phyloP scores from a whole-genome alignment of 2,113 vertebrate genomes.

The Cryptotis parvus region DNA sequence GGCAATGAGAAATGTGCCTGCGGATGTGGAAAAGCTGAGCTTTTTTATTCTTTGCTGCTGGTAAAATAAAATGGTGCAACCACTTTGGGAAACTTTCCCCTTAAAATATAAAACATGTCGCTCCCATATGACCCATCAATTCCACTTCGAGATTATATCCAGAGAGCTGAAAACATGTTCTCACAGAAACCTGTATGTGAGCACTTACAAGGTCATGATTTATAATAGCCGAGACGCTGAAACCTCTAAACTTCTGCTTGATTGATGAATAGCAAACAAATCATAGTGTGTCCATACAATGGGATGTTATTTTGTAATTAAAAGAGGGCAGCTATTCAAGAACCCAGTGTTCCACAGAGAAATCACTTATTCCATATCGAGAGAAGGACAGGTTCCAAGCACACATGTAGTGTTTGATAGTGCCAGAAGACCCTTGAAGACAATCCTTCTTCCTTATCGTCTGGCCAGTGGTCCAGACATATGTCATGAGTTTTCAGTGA shows the following conservation, averaged over 20 bases:
- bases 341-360: not conserved
- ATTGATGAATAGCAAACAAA: slow-evolving; percentile 8
- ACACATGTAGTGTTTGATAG: not conserved
- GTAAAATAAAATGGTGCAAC: not conserved
- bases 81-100: not conserved
- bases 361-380: not conserved
- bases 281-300: not conserved
- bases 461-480: not conserved
- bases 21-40: not conserved
- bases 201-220: not conserved
- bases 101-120: not conserved
- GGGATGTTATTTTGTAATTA: not conserved
- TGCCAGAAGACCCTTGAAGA: not conserved
- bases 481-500: not conserved
- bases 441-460: not conserved
- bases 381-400: not conserved
- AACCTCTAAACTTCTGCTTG: not conserved
- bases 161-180: slow-evolving; percentile 15
- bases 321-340: not conserved
- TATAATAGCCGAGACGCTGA: not conserved
- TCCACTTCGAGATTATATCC: not conserved
- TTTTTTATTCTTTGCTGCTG: not conserved
- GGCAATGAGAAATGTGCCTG: not conserved
- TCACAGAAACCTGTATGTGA: not conserved
- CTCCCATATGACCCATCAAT: slow-evolving; percentile 5